Evolutionary conservation across 2,888 invertebrate species (phyloP), one percentile per base, ranked within the genome.

Genomic region (Slavum lentiscoides): DNA sequence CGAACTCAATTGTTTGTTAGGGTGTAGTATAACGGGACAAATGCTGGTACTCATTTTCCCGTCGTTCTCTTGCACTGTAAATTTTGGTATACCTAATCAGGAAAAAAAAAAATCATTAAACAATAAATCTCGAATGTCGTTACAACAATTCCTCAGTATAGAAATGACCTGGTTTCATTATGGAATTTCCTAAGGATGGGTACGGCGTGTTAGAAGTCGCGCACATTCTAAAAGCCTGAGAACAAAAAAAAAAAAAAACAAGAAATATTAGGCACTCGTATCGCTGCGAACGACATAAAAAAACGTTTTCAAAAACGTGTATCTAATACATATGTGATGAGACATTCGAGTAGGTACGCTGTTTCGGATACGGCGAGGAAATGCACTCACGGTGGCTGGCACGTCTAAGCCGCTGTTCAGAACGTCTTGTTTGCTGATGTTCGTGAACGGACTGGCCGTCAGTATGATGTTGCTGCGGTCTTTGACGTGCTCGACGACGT

Each of bases 391-490:
- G 19, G 67, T 68, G 13, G 59, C 43, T 1, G 67, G 59, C 17
- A 76, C 75, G 43, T 67, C 68, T 2, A 21, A 19, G 15, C 59
- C n/a, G 59, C n/a, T 30, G n/a, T 43, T 49, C 5, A 76, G 15
- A 1, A 59, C 75, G 9, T 74, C 67, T 19, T 67, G 59, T 30
- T 68, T 74, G 58, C 15, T 64, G 17, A 74, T 74, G 8, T 66
- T 74, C 5, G 75, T 67, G 21, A 68, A 67, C 43, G 75, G 68
- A n/a, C 59, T 76, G 68, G 75, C 68, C 58, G 58, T 76, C 58
- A 76, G 8, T 30, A 68, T 76, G 9, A 76, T 68, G 30, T 59
- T 76, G 49, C 62, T 59, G 43, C 37, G 17, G 37, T 76, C 75
- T 59, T 68, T 68, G 15, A 68, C 66, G 2, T 74, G 59, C 0